A percentile compares a stretch with the other conserved stretches of the same genome.
These are phyloP conservation scores for Drosophila nigricruria DNA, from an alignment of 2,888 invertebrate species.

Conservation along the genomic window DNA sequence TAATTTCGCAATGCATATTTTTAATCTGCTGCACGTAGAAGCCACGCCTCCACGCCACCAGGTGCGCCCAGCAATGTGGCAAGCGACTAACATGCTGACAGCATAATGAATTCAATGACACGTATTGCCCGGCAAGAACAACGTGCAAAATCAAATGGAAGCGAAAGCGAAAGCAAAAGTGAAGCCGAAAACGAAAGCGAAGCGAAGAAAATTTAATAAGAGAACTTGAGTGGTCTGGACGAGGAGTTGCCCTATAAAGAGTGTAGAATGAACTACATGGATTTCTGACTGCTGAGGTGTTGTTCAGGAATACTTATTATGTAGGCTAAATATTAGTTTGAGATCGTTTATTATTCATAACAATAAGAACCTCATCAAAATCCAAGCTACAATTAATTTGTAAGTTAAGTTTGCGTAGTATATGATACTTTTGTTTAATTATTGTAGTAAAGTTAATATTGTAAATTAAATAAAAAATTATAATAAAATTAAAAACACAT, in stretches of 20 bases:
- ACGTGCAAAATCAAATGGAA: slow-evolving; percentile 42
- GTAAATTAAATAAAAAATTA: background rate
- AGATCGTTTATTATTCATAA: too few relatives aligned
- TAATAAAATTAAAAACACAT: too few relatives aligned
- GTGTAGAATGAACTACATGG: background rate
- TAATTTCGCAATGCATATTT: slow-evolving; percentile 63
- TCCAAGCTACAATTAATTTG: too few relatives aligned
- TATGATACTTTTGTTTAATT: too few relatives aligned
- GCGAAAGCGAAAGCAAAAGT: slow-evolving; percentile 24
- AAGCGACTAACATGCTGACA: slow-evolving; percentile 52
- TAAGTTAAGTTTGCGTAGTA: too few relatives aligned
- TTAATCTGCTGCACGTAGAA: slow-evolving; percentile 41
- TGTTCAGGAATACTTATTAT: too few relatives aligned
- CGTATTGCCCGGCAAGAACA: slow-evolving; percentile 57
- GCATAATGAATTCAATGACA: slow-evolving; percentile 76
- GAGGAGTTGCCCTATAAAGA: background rate
- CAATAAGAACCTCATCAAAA: too few relatives aligned
- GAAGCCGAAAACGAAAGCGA: slow-evolving; percentile 13
- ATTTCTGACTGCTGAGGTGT: too few relatives aligned
- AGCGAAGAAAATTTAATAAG: slow-evolving; percentile 1
- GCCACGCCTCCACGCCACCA: background rate
- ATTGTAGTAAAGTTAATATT: too few relatives aligned
- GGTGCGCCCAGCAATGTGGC: slow-evolving; percentile 6
- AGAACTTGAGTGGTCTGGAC: background rate
- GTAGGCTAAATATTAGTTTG: too few relatives aligned